phyloP scores from a whole-genome alignment of 2,888 invertebrate species.

The Micropterix aruncella region DNA sequence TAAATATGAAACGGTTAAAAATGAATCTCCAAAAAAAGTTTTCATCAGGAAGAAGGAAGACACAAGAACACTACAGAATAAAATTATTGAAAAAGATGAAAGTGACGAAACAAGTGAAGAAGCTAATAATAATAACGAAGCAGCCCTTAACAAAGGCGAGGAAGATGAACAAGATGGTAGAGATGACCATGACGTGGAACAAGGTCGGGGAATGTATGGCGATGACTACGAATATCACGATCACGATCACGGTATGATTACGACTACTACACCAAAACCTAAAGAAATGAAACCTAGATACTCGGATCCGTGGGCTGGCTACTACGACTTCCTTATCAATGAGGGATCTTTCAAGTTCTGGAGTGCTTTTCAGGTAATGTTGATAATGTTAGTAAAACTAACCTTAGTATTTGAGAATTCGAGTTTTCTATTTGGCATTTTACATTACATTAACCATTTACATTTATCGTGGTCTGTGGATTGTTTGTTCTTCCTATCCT shows the following conservation, averaged over 20 bases:
- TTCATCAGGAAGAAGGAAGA: slow-evolving; percentile 1
- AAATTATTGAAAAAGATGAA: not conserved
- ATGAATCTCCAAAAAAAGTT: not conserved
- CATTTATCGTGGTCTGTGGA: too few species aligned
- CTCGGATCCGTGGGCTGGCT: slow-evolving; percentile 63
- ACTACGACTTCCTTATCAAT: slow-evolving; percentile 78
- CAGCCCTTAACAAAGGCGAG: too few species aligned
- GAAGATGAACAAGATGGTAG: not conserved
- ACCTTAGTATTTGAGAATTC: not conserved
- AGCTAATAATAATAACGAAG: too few species aligned
- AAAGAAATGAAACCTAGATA: slow-evolving; percentile 41
- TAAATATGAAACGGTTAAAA: slow-evolving; percentile 14
- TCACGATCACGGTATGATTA: slow-evolving; percentile 23
- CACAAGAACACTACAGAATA: not conserved
- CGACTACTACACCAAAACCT: slow-evolving; percentile 29
- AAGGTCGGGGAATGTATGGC: slow-evolving; percentile 23
- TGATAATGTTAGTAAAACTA: slow-evolving; percentile 1
- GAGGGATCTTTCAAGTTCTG: slow-evolving; percentile 83
- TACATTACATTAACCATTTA: too few species aligned
- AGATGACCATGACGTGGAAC: slow-evolving; percentile 7
- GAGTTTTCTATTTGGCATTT: not conserved
- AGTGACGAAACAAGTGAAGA: not conserved
- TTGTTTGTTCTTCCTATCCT: too few species aligned
- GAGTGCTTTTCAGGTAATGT: slow-evolving; percentile 68
- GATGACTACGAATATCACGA: slow-evolving; percentile 29